Base-by-base conservation (phyloP, 2,888 invertebrate species). In the Saturnia pavonia region DNA sequence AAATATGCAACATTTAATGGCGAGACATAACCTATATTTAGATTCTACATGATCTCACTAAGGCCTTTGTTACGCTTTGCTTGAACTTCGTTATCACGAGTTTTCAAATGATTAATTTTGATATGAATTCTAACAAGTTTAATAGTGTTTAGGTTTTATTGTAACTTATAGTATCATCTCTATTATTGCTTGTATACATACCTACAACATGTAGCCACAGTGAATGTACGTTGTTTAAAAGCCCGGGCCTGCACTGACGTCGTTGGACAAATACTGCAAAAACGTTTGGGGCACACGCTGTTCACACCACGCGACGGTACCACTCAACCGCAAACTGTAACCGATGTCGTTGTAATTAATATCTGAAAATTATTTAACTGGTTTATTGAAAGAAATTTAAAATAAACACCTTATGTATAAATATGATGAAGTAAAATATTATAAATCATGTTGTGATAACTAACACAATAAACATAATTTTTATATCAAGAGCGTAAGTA, bases 241-340 rank as follows among this genome's bases (percentile, higher is more conserved):
- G 67, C 40, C 71, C 69, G 67, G 51, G 67, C 40, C 54, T 69
- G 72, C 77, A 77, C 75, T 74, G 75, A 75, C 75, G 75, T 75
- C 75, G 74, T 76, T 72, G 68, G 71, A 60, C 70, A 70, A 65
- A 71, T 69, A 73, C 72, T 71, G 85, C 88, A 91, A 91, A 92
- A 91, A 91, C 83, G 83, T 80, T 76, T 77, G 82, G 87, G 87
- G 88, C 89, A 89, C 88, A 76, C 78, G 77, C 77, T 74, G 72
- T 76, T 65, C 73, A 71, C 72, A 70, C 75, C 40, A 79, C 77
- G 73, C 22, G 22, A 22, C 77, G 72, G 72, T 80, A 84, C 85
- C 82, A 83, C 81, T 84, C 77, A 77, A 88, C 91, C 91, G 81
- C 91, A 90, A 86, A 86, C 87, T 89, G 88, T 86, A 84, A 76